A percentile compares a stretch with the other conserved stretches of the same genome.
phyloP scores from a whole-genome alignment of 2,888 invertebrate genomes.

The Resseliella maxima region DNA sequence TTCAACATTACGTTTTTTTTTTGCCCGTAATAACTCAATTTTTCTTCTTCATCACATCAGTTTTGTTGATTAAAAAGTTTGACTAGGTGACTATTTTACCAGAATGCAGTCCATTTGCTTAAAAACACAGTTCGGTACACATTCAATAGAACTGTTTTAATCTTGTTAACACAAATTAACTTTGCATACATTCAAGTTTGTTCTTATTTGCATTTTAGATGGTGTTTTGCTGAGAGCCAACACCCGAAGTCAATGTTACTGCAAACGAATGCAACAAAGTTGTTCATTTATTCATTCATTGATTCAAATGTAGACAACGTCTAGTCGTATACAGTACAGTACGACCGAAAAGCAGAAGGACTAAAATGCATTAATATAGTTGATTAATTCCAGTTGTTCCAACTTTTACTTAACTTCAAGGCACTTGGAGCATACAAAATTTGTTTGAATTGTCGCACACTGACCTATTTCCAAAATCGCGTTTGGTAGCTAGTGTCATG shows the following conservation, averaged over 20 bases:
- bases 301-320: not conserved
- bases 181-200: not conserved
- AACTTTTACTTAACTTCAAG: not conserved
- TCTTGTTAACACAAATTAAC: constrained; percentile 4
- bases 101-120: not conserved
- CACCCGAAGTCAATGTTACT: not conserved
- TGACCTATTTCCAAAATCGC: not conserved
- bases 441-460: not conserved
- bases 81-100: not conserved
- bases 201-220: not conserved
- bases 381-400: constrained; percentile 2
- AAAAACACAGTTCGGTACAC: not conserved
- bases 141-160: constrained; percentile 21
- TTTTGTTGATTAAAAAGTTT: not conserved
- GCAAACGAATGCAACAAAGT: not conserved
- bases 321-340: not conserved
- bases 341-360: not conserved
- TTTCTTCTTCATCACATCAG: not conserved
- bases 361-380: not conserved
- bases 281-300: not conserved
- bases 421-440: not conserved
- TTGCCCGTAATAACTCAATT: not conserved
- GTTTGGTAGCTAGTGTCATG: not conserved
- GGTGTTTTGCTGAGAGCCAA: not conserved
- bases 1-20: too few relatives aligned